Percentiles rank a stretch among this genome's conserved stretches.
These are phyloP conservation scores for Cliona cf. orientalis DNA, from an alignment of 37 sponge, comb jelly and placozoan genomes.

Conservation along the genomic window DNA sequence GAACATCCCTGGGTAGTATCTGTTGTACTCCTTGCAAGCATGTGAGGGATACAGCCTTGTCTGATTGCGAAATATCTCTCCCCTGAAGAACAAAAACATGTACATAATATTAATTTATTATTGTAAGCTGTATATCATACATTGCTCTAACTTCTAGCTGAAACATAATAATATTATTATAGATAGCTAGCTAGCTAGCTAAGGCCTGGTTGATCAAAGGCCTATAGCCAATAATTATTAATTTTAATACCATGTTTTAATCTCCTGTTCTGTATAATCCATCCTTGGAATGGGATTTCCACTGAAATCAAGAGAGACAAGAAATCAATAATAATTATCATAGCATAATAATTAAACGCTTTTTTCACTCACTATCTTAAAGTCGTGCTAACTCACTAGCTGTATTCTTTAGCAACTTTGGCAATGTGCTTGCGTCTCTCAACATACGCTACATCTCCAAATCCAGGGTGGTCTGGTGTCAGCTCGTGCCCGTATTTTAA, in stretches of 20 bases:
- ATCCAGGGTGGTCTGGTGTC: conserved; percentile 73
- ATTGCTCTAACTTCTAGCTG: no score
- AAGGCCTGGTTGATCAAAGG: neutral
- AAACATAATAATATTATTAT: neutral
- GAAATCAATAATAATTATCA: neutral
- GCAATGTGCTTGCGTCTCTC: conserved; percentile 34
- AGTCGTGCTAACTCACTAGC: conserved; percentile 30
- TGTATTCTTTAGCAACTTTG: conserved; percentile 16
- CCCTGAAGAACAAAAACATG: conserved; percentile 57
- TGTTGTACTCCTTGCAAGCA: conserved; percentile 86
- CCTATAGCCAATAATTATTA: neutral
- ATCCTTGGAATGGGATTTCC: conserved; percentile 88
- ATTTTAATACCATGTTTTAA: conserved; percentile 84
- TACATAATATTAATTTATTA: neutral
- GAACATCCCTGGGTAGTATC: conserved; percentile 55
- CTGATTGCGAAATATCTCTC: conserved; percentile 50
- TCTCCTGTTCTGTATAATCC: conserved; percentile 86
- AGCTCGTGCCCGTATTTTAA: conserved; percentile 66
- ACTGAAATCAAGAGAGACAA: conserved; percentile 39
- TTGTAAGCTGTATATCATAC: no score
- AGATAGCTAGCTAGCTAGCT: neutral
- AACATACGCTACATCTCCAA: conserved; percentile 24
- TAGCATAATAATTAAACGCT: neutral
- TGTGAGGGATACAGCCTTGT: conserved; percentile 73
- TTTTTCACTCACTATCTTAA: neutral